Conservation (phyloP, 2,797 vertebrate genomes). For the Centroberyx gerrardi region DNA sequence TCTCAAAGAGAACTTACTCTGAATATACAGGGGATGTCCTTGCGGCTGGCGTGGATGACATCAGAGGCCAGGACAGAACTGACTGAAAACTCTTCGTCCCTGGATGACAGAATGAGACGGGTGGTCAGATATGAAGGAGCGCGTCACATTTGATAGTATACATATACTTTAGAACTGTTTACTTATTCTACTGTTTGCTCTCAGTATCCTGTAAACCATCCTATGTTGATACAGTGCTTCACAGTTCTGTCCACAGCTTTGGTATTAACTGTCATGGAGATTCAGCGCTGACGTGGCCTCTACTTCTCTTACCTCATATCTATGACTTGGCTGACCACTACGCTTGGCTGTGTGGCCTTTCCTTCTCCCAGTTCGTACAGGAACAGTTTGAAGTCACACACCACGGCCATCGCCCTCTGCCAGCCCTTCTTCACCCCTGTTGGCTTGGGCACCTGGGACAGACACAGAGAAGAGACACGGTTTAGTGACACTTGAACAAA, state of each 20-base stretch:
- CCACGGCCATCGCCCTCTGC: conserved; percentile 95
- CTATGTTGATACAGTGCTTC: too few relatives aligned
- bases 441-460: conserved; percentile 93
- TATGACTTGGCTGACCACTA: conserved; percentile 96
- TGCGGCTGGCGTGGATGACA: conserved; percentile 97
- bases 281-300: too few relatives aligned
- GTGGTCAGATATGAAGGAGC: conserved; percentile 1
- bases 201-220: too few relatives aligned
- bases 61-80: conserved; percentile 97
- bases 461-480: not conserved
- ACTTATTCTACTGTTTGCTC: too few relatives aligned
- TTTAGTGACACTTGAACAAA: not conserved
- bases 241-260: too few relatives aligned
- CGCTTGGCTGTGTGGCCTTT: conserved; percentile 92
- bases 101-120: conserved; percentile 64
- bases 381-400: conserved; percentile 98
- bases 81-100: conserved; percentile 99
- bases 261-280: too few relatives aligned
- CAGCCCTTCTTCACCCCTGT: conserved; percentile 99
- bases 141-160: not conserved
- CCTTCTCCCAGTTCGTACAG: conserved; percentile 97
- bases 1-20: conserved; percentile 87
- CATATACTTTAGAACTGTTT: not conserved
- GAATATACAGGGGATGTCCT: conserved; percentile 98
- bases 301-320: conserved; percentile 93